phyloP scores from a whole-genome alignment of 2,113 vertebrate genomes.

The Pheucticus melanocephalus region DNA sequence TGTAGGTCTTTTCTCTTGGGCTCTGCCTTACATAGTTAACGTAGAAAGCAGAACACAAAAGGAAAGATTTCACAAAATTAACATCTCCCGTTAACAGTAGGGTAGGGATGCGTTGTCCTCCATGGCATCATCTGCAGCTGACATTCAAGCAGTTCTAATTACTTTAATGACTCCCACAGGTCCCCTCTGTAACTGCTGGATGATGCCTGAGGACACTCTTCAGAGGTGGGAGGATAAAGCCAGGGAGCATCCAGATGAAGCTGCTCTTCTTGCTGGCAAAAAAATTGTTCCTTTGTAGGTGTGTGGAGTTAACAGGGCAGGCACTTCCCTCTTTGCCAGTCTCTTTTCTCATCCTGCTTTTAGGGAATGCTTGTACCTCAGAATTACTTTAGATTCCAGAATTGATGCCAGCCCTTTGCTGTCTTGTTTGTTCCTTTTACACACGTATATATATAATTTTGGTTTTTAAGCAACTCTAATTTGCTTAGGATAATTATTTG shows the following conservation, averaged over 20 bases:
- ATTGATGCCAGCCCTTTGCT: not conserved
- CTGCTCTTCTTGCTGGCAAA: not conserved
- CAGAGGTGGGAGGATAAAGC: not conserved
- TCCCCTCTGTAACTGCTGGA: not conserved
- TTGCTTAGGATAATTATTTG: not conserved
- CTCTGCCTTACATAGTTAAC: not conserved
- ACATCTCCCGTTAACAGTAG: constrained; percentile 20
- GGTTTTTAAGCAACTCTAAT: not conserved
- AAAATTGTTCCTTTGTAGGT: not conserved
- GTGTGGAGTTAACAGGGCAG: not conserved
- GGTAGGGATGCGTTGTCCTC: constrained; percentile 25
- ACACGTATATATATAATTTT: rapidly evolving
- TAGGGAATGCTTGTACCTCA: not conserved
- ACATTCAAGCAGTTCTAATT: constrained; percentile 39
- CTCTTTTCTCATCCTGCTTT: not conserved
- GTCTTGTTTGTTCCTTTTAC: not conserved
- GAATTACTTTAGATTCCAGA: not conserved
- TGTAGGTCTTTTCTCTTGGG: not conserved
- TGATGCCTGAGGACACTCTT: constrained; percentile 24
- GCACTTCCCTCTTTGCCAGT: not conserved
- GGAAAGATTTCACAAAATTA: constrained; percentile 1
- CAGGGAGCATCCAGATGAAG: not conserved
- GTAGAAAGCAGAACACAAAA: constrained; percentile 13
- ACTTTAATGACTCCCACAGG: constrained; percentile 38
- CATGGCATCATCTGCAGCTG: constrained; percentile 44